Base-by-base conservation (phyloP, 2,797 vertebrate genomes). In the Sardinella longiceps region DNA sequence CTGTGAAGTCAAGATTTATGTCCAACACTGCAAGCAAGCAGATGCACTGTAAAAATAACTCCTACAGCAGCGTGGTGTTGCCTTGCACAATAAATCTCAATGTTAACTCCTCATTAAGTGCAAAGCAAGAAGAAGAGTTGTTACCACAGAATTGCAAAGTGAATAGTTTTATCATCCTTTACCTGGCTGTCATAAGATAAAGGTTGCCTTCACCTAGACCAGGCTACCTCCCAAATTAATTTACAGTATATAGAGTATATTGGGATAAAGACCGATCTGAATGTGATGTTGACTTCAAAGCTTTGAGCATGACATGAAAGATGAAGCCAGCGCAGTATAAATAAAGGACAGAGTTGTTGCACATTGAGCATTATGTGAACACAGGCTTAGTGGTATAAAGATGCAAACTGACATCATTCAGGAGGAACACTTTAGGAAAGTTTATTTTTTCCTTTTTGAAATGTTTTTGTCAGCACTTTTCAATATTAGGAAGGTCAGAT, bases 1-100 rank as follows among this genome's bases (percentile, higher is more conserved):
- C 18, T 11, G 39, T 74, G 77, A 53, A 58, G 50, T 74, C 39
- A 77, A 86, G 87, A 87, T 84, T 88, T 88, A 86, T 85, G 80
- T 85, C 50, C 33, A 81, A 74, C 56, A 46, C 81, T 70, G 51
- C 82, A 60, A 83, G 70, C 70, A 77, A 80, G 60, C 87, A 84
- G 83, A 85, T 87, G 86, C 56, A 43, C 74, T 56, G 81, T 45
- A 58, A 77, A 86, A 86, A 84, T 51, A 81, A 48, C 53, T 12
- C 33, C 60, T 82, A 25, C 10, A 48, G 56, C 43, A 37, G 80
- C 60, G 81, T 84, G 50, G 60, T 23, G 23, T 80, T 81, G 80
- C 83, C 82, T 82, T 58, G 33, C 30, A 46, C 81, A 25, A 45
- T 84, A 84, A 77, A 84, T 87, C 81, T 85, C 46, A 23, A 46